Evolutionary conservation across 2,888 invertebrate species (phyloP).

Genomic region (Tanypteryx hageni): DNA sequence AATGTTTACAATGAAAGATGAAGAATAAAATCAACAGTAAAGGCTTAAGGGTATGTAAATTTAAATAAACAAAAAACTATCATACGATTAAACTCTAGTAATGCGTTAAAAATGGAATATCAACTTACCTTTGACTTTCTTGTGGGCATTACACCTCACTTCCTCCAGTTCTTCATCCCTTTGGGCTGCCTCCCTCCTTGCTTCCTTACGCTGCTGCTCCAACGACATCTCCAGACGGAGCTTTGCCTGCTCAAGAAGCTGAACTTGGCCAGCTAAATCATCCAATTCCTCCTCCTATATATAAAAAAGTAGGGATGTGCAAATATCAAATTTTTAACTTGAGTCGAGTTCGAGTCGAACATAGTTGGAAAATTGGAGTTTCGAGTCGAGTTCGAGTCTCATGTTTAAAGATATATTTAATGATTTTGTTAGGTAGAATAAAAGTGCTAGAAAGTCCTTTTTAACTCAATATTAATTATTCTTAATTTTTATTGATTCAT

Average conservation of each 20-base stretch:
- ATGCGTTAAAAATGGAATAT: neutral
- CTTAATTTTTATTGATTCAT: too few relatives aligned
- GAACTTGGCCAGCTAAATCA: constrained; percentile 94
- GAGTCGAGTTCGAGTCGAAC: neutral
- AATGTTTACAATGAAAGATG: too few relatives aligned
- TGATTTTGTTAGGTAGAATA: too few relatives aligned
- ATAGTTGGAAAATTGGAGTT: neutral
- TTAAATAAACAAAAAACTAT: too few relatives aligned
- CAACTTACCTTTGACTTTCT: constrained; percentile 88
- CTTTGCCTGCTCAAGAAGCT: constrained; percentile 94
- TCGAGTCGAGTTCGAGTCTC: too few relatives aligned
- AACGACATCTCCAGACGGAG: constrained; percentile 94
- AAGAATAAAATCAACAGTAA: too few relatives aligned
- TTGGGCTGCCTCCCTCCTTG: constrained; percentile 91
- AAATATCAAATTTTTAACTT: neutral
- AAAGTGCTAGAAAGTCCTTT: too few relatives aligned
- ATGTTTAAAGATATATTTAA: too few relatives aligned
- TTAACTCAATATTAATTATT: too few relatives aligned
- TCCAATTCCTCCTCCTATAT: constrained; percentile 92
- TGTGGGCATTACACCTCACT: constrained; percentile 90
- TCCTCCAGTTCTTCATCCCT: constrained; percentile 97
- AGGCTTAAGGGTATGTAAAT: too few relatives aligned
- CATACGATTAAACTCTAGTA: too few relatives aligned
- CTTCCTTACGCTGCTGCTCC: constrained; percentile 94
- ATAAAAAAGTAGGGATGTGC: constrained; percentile 29